phyloP scores from a whole-genome alignment of 2,888 invertebrate genomes.

The Teleogryllus oceanicus region DNA sequence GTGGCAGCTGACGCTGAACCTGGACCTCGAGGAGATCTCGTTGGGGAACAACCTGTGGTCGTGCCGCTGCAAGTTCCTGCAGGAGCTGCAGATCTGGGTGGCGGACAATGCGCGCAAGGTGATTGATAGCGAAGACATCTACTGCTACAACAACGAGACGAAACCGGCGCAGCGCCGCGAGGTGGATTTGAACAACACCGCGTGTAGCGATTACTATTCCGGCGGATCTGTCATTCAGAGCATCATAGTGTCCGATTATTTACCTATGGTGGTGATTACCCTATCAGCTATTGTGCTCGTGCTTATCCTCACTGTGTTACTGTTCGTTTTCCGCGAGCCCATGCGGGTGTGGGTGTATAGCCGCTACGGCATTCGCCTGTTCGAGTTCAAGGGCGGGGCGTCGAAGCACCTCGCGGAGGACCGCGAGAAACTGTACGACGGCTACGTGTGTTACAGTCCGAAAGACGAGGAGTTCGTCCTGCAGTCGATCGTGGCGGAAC shows the following conservation, averaged over 20 bases:
- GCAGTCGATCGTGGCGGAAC: constrained; percentile 75
- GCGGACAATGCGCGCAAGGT: constrained; percentile 77
- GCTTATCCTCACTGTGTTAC: constrained; percentile 69
- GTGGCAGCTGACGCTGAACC: constrained; percentile 68
- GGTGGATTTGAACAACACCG: constrained; percentile 78
- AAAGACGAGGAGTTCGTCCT: constrained; percentile 88
- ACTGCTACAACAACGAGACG: constrained; percentile 74
- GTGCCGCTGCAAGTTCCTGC: constrained; percentile 84
- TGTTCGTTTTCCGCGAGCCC: constrained; percentile 81
- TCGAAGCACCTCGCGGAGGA: constrained; percentile 61
- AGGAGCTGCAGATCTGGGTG: constrained; percentile 77
- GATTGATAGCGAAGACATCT: constrained; percentile 72
- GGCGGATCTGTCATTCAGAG: constrained; percentile 79
- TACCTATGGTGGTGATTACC: constrained; percentile 78
- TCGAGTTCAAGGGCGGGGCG: constrained; percentile 62
- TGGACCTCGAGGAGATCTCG: constrained; percentile 68
- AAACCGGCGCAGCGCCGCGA: constrained; percentile 72
- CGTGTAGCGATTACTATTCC: constrained; percentile 81
- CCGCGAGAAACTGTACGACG: constrained; percentile 83
- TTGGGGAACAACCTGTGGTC: constrained; percentile 85
- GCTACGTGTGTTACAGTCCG: constrained; percentile 87
- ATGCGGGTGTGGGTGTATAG: constrained; percentile 84
- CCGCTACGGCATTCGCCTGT: constrained; percentile 78
- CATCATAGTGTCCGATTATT: constrained; percentile 77
- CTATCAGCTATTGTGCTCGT: constrained; percentile 73